Evolutionary conservation across 2,113 vertebrate species (phyloP), one percentile per base, ranked within the genome.

Genomic region (Menidia beryllina): DNA sequence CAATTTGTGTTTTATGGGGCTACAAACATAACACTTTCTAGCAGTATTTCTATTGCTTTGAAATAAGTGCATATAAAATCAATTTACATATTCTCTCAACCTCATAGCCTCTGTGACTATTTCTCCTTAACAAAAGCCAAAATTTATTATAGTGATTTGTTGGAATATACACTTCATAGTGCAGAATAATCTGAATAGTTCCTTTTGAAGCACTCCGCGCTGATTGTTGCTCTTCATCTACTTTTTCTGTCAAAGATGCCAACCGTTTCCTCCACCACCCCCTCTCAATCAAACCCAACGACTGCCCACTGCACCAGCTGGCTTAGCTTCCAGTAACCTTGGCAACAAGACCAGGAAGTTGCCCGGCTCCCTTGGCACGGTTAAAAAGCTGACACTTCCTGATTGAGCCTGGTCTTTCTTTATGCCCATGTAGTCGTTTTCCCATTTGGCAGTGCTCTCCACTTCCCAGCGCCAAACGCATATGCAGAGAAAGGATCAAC

Each of bases 331-430:
- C 78, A 72, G 86, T 92, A 75, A 75, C 89, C 89, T 77, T 86
- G 89, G 88, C 82, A 89, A 91, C 89, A 8, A 58, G 41, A 89
- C 87, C 87, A 91, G 92, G 91, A 93, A 92, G 90, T 90, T 89
- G 83, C 86, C 83, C 27, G 27, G 89, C 86, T 88, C 90, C 76
- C 73, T 81, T 92, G 88, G 88, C 88, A 86, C 77, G 51, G 66
- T 75, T 90, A 69, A 91, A 91, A 91, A 86, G 85, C 89, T 89
- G 88, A 84, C 87, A 90, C 86, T 93, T 92, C 91, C 91, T 91
- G 86, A 91, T 86, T 83, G 89, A 91, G 89, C 91, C 83, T 86
- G 78, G 34, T 79, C 86, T 88, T 86, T 91, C 75, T 86, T 49
- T 86, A 60, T 79, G 69, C 50, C 78, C 54, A 81, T 78, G 86